Percentiles rank a stretch among this genome's conserved stretches.
Evolutionary conservation across 2,113 vertebrate genomes (phyloP).

Genomic region (Caracal caracal): DNA sequence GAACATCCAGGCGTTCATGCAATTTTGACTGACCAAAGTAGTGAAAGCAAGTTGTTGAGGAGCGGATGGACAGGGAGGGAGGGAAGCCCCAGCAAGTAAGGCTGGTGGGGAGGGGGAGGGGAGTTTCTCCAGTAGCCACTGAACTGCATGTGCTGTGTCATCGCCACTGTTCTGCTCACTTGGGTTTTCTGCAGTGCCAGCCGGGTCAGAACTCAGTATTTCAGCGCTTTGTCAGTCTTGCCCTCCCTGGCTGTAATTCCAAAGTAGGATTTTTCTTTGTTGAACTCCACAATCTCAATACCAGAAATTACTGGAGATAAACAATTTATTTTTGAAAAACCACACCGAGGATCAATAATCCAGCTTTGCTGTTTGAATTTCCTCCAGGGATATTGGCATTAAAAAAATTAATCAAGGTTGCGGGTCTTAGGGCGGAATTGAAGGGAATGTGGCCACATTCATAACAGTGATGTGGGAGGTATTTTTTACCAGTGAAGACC

Average conservation of each 20-base stretch:
- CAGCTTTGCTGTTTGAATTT: background rate
- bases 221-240: fast-evolving
- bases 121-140: fast-evolving
- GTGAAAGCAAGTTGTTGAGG: fast-evolving
- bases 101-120: fast-evolving
- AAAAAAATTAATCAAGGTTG: background rate
- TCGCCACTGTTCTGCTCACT: fast-evolving
- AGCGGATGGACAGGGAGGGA: fast-evolving
- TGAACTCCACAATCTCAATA: background rate
- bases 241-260: fast-evolving
- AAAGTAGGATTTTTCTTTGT: background rate
- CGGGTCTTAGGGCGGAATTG: background rate
- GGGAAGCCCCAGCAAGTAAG: too few relatives aligned
- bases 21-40: background rate
- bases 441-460: background rate
- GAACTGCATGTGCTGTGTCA: fast-evolving
- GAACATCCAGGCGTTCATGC: background rate
- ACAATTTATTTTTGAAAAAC: background rate
- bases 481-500: background rate
- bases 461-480: background rate
- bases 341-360: background rate
- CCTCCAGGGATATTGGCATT: background rate
- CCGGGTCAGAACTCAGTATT: fast-evolving
- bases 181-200: fast-evolving
- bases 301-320: background rate